Percentiles rank a stretch among this genome's conserved stretches.
Conservation (phyloP, 2,888 invertebrate genomes). For the Exocentrus adspersus region DNA sequence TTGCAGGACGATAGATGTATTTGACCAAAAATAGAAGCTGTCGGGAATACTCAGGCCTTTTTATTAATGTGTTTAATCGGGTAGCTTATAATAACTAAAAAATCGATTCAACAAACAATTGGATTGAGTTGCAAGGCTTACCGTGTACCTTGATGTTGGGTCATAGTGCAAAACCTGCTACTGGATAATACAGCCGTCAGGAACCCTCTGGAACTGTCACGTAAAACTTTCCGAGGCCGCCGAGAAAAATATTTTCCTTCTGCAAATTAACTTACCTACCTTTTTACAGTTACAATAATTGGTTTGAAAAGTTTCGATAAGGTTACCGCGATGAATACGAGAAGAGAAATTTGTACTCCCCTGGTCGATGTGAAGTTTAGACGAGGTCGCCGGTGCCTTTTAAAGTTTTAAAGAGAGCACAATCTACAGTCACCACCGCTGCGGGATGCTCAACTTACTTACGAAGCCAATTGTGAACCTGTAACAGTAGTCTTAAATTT, state of each 20-base stretch:
- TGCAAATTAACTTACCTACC: background rate
- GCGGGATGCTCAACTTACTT: background rate
- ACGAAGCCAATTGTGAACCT: background rate
- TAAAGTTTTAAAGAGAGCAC: background rate
- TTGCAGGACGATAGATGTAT: no score
- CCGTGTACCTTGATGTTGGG: no score
- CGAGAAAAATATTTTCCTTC: background rate
- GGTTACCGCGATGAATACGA: slow-evolving; percentile 3
- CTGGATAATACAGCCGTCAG: background rate
- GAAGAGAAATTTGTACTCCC: background rate
- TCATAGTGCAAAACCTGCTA: background rate
- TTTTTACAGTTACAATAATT: slow-evolving; percentile 3
- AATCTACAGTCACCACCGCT: background rate
- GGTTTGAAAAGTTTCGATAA: slow-evolving; percentile 1
- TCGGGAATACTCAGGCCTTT: no score
- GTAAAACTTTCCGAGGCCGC: background rate
- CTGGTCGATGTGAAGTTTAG: background rate
- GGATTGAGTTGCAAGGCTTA: no score
- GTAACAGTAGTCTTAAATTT: background rate
- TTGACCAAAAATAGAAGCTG: no score
- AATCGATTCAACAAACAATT: no score
- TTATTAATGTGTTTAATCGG: no score
- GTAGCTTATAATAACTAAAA: no score
- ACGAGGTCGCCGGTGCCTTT: background rate
- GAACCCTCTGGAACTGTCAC: background rate